These are phyloP conservation scores for Apis dorsata DNA, from an alignment of 1,140 invertebrate genomes.

Conservation along the genomic window DNA sequence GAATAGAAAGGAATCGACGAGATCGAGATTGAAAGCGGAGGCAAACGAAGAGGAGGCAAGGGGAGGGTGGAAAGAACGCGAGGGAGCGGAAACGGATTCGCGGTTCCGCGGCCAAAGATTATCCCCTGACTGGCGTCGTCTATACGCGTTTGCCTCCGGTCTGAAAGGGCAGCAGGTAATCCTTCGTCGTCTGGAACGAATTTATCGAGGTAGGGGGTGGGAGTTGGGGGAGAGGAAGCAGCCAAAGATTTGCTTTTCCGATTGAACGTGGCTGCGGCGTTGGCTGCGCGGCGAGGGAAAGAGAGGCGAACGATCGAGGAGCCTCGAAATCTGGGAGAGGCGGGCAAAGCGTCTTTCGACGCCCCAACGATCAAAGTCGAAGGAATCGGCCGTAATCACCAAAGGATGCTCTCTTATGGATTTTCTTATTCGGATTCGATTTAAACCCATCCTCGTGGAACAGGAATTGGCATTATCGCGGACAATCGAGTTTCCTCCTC, in stretches of 20 bases:
- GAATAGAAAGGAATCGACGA: too few relatives aligned
- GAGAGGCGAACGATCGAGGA: constrained; percentile 44
- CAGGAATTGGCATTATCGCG: constrained; percentile 51
- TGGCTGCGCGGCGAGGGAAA: constrained; percentile 18
- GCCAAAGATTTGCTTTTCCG: constrained; percentile 79
- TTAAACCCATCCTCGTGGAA: constrained; percentile 68
- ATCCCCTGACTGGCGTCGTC: constrained; percentile 62
- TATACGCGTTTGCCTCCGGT: constrained; percentile 59
- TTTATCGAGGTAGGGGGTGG: constrained; percentile 68
- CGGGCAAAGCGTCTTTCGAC: constrained; percentile 74
- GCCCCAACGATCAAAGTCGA: constrained; percentile 77
- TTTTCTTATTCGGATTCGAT: constrained; percentile 78
- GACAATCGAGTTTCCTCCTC: constrained; percentile 31
- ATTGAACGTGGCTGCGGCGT: constrained; percentile 71
- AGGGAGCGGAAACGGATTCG: constrained; percentile 40
- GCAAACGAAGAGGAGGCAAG: too few relatives aligned
- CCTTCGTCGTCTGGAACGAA: constrained; percentile 67
- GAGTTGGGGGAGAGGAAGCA: constrained; percentile 1
- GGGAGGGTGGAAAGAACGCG: not conserved
- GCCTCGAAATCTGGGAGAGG: constrained; percentile 22
- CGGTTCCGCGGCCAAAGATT: constrained; percentile 62
- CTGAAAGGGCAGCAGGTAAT: constrained; percentile 64
- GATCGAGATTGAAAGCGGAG: not conserved
- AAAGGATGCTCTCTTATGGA: constrained; percentile 78
- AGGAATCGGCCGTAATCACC: constrained; percentile 69